Base-by-base conservation (phyloP, 2,888 invertebrate species). In the Anodontia alba region DNA sequence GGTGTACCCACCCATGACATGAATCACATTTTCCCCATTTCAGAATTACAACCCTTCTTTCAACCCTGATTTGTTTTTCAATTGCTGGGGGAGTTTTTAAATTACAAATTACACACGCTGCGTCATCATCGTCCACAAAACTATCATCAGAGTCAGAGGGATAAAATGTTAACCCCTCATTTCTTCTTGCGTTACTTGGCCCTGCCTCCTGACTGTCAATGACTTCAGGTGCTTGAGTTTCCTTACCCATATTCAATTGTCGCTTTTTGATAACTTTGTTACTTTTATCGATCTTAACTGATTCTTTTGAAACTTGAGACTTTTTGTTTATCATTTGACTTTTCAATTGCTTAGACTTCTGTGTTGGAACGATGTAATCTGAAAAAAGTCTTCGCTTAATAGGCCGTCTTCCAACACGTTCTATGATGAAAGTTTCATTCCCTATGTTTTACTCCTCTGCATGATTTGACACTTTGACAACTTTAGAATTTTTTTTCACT, bases 1-100 rank as follows among this genome's bases (percentile, higher is more conserved):
- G 51, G n/a, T 75, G 79, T n/a, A 75, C 71, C 75, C 79, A 74
- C n/a, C 62, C 42, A 26, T 66, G n/a, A 38, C 78, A 73, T 7
- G 1, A 8, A n/a, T n/a, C 26, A 67, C 68, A 76, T 1, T 33
- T 42, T 7, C 71, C 76, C 76, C 76, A 76, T 26, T 54, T 26
- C 1, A 76, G 71, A 71, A 62, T 42, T n/a, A 42, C 31, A 10
- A 78, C 23, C 5, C 31, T 36, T 51, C 36, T 26, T 26, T 42
- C 38, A n/a, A 51, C 15, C 0, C 29, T 54, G 0, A 69, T 31
- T 69, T 49, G 68, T 23, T 51, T 49, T 38, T 68, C 49, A 20
- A 49, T 17, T 49, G 8, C 49, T 20, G 42, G 42, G 49, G 49
- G 49, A 5, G 49, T 17, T 20, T 15, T 49, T 49, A 49, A 49